Evolutionary conservation across 2,888 invertebrate genomes (phyloP), one percentile per base, ranked within the genome.

Genomic region (Drosophila prostipennis): DNA sequence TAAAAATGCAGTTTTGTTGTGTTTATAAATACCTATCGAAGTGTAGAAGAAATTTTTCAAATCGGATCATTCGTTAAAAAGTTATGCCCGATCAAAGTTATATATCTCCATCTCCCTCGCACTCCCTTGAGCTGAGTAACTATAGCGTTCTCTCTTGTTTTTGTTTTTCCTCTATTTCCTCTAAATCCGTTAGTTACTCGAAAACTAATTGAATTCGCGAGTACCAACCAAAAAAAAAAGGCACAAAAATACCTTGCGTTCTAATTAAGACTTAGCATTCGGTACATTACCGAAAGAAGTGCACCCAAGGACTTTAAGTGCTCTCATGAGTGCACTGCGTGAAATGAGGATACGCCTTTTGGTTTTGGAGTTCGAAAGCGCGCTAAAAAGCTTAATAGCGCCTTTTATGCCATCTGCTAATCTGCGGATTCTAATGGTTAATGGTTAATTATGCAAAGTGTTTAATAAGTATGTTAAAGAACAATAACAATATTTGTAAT

Each of bases 281-380:
- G 58, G 37, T 40, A 55, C 58, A 58, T 58, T 58, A 58, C 58
- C 56, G 40, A 29, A 29, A 55, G 40, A 32, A 58, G 58, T 55
- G 55, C 55, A 8, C n/a, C 29, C 55, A 19, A 23, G 39, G 32
- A 55, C 56, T 55, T 32, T 16, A n/a, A 54, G 58, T 55, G 56
- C 58, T 55, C 37, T 55, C 40, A 4, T 55, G 58, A 55, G 40
- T 32, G 39, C 55, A 14, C 29, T 40, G 55, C 40, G 23, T 40
- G 32, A 55, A 58, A 58, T 40, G 39, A 40, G 55, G 55, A 55
- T 58, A 40, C 56, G 58, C 39, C 55, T 54, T 29, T 54, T 14
- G 58, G 39, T 54, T 29, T 54, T 14, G 58, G 39, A 54, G 54
- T 58, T 54, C 29, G 55, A 40, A 40, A 32, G 58, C 8, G 39